A percentile compares a stretch with the other conserved stretches of the same genome.
phyloP scores from a whole-genome alignment of 2,888 invertebrate genomes.

The Actias luna region DNA sequence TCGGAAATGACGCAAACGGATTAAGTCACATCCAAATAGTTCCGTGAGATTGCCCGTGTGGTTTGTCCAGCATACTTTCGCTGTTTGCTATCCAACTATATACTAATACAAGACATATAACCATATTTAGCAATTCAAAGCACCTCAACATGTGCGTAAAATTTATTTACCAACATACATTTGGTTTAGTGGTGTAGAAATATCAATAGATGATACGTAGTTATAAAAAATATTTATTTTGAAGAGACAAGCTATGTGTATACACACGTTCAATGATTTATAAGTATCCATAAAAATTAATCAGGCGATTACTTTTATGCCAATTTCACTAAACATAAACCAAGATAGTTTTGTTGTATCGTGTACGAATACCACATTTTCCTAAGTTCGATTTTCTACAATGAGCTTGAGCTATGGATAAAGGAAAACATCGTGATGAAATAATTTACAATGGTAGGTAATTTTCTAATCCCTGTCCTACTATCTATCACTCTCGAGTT shows the following conservation, averaged over 20 bases:
- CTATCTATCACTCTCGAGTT: too few species aligned
- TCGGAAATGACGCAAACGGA: conserved; percentile 49
- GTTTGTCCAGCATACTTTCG: conserved; percentile 44
- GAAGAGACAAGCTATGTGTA: background rate
- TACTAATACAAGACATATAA: conserved; percentile 23
- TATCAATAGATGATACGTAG: conserved; percentile 17
- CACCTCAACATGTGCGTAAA: conserved; percentile 19
- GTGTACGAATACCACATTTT: too few species aligned
- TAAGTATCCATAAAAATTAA: too few species aligned
- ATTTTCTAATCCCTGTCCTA: too few species aligned
- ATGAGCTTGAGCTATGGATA: too few species aligned
- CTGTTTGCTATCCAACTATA: conserved; percentile 39
- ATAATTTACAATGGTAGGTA: too few species aligned
- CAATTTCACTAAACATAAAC: too few species aligned
- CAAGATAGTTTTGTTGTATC: too few species aligned
- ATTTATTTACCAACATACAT: conserved; percentile 24
- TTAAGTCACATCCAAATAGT: conserved; percentile 35
- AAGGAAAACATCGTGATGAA: too few species aligned
- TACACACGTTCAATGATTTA: too few species aligned
- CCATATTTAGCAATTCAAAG: conserved; percentile 40
- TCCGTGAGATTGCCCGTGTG: conserved; percentile 47
- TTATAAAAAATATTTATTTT: background rate
- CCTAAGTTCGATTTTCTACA: too few species aligned
- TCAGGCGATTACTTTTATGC: too few species aligned
- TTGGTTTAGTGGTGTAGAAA: conserved; percentile 28